These are phyloP conservation scores for Gorsachius goisagi DNA, from an alignment of 2,113 vertebrate genomes.

Conservation along the genomic window DNA sequence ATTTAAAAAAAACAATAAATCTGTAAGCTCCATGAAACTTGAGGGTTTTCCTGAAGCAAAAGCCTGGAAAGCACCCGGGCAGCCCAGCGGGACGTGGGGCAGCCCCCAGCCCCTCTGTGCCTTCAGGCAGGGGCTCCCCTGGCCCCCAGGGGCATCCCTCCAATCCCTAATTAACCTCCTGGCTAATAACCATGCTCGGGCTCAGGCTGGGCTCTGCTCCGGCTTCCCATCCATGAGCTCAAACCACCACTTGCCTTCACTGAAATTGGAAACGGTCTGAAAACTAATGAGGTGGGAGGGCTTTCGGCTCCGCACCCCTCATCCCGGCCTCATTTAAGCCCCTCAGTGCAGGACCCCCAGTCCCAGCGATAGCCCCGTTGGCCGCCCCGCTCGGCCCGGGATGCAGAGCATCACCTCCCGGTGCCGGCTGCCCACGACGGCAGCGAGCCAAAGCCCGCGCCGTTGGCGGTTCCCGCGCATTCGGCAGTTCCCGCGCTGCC, in stretches of 20 bases:
- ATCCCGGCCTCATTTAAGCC: neutral
- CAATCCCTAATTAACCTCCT: neutral
- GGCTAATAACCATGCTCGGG: neutral
- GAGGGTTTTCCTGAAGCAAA: neutral
- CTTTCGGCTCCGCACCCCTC: neutral
- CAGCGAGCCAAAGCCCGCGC: neutral
- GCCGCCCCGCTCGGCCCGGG: neutral
- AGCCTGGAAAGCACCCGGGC: neutral
- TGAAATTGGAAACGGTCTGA: neutral
- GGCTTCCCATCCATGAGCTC: neutral
- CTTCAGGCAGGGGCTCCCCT: neutral
- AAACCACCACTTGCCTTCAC: neutral
- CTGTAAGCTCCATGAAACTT: neutral
- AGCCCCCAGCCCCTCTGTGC: neutral
- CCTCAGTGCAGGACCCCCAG: fast-evolving
- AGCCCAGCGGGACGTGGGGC: fast-evolving
- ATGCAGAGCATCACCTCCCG: neutral
- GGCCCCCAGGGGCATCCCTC: neutral
- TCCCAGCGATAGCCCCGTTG: neutral
- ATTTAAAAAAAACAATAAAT: neutral
- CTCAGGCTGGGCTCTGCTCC: neutral
- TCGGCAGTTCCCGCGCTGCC: neutral
- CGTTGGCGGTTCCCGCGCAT: fast-evolving
- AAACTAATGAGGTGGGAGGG: neutral
- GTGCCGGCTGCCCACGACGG: fast-evolving